A percentile compares a stretch with the other conserved stretches of the same genome.
These are phyloP conservation scores for Passerculus sandwichensis DNA, from an alignment of 2,797 vertebrate genomes.

Conservation along the genomic window DNA sequence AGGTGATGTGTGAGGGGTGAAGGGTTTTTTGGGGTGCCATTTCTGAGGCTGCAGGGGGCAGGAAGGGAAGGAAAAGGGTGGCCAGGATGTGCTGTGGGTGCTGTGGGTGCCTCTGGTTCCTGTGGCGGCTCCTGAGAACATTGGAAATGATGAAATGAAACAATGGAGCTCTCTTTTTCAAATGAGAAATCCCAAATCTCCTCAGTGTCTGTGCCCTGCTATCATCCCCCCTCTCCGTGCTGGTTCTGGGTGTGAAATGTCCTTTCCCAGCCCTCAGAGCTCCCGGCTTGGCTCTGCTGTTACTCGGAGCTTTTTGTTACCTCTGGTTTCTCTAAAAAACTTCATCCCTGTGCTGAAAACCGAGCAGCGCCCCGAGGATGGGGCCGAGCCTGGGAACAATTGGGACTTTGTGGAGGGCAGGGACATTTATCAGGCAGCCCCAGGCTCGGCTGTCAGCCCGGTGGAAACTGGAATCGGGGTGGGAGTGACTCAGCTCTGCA, in stretches of 20 bases:
- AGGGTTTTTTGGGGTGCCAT: too few relatives aligned
- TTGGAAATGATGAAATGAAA: not conserved
- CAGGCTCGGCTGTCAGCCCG: not conserved
- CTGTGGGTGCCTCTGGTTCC: too few relatives aligned
- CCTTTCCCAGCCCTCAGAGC: fast-evolving
- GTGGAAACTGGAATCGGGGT: not conserved
- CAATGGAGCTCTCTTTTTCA: too few relatives aligned
- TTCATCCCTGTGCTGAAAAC: not conserved
- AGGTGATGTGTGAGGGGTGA: too few relatives aligned
- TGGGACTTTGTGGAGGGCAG: not conserved
- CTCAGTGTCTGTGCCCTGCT: not conserved
- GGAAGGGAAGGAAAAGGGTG: too few relatives aligned
- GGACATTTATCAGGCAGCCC: not conserved
- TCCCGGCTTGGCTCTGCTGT: not conserved
- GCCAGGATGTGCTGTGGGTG: too few relatives aligned
- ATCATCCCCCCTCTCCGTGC: fast-evolving
- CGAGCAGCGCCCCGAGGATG: not conserved
- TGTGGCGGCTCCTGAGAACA: not conserved
- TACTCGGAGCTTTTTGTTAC: not conserved
- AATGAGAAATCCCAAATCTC: not conserved
- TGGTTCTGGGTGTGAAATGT: not conserved
- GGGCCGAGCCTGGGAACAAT: not conserved
- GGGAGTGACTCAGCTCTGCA: not conserved
- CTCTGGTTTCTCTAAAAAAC: not conserved
- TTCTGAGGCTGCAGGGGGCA: too few relatives aligned